Conservation (phyloP, 2,797 vertebrate genomes). For the Alosa sapidissima region DNA sequence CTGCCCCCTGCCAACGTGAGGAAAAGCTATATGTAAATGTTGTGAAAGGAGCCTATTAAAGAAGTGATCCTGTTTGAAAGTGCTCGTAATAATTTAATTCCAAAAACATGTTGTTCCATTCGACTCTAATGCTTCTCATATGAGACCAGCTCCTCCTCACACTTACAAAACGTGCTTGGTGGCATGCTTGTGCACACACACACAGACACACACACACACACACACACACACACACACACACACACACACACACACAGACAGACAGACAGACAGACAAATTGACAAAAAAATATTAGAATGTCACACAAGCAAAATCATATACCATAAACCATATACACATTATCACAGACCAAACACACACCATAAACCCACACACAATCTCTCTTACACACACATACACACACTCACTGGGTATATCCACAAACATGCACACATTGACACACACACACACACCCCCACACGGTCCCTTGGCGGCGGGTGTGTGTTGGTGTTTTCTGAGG, state of each 20-base stretch:
- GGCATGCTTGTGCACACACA: slow-evolving; percentile 49
- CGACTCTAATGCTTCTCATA: slow-evolving; percentile 70
- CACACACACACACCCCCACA: slow-evolving; percentile 8
- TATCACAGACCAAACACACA: neutral
- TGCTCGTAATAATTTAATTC: slow-evolving; percentile 73
- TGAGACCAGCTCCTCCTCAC: slow-evolving; percentile 60
- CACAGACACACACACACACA: too few relatives aligned
- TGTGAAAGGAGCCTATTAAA: slow-evolving; percentile 76
- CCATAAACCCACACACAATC: neutral
- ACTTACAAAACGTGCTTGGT: slow-evolving; percentile 74
- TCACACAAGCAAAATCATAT: neutral
- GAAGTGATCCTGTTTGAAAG: slow-evolving; percentile 74
- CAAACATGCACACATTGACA: neutral
- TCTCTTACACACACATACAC: neutral
- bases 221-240: neutral
- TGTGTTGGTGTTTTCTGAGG: slow-evolving; percentile 74
- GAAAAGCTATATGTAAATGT: slow-evolving; percentile 71
- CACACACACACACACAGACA: neutral
- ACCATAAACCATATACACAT: neutral
- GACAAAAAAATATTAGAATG: neutral
- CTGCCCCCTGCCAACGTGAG: slow-evolving; percentile 19
- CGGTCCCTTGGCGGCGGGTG: neutral
- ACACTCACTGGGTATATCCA: neutral
- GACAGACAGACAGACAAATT: neutral
- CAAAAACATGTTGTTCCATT: slow-evolving; percentile 74